Conservation (phyloP, 2,888 invertebrate species). For the Mythimna lalbum region DNA sequence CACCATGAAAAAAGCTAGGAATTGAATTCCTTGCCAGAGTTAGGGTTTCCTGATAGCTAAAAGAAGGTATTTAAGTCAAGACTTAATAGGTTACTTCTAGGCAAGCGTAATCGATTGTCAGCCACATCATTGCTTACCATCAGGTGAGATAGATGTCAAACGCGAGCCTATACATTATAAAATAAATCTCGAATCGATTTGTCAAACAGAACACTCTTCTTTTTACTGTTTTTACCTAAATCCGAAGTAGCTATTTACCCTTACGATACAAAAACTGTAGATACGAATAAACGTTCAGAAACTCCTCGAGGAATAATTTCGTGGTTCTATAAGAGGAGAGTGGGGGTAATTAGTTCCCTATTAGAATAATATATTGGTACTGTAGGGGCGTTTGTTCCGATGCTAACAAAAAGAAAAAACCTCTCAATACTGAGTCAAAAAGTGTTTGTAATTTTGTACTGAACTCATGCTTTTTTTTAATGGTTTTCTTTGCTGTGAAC, state of each 20-base stretch:
- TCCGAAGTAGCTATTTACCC: slow-evolving; percentile 24
- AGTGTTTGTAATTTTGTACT: slow-evolving; percentile 47
- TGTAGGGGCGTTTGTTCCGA: slow-evolving; percentile 66
- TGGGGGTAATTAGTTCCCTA: slow-evolving; percentile 86
- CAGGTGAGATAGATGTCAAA: no score
- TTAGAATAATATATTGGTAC: slow-evolving; percentile 80
- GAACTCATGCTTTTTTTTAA: slow-evolving; percentile 28
- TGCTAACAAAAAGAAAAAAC: slow-evolving; percentile 70
- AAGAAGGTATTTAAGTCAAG: no score
- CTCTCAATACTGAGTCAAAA: slow-evolving; percentile 64
- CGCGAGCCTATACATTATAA: no score
- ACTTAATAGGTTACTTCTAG: no score
- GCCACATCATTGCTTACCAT: no score
- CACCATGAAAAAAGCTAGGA: no score
- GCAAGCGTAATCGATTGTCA: no score
- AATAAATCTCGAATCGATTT: slow-evolving; percentile 9
- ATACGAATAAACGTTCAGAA: slow-evolving; percentile 54
- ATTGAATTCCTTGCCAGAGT: no score
- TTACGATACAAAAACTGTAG: slow-evolving; percentile 44
- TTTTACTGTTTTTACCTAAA: slow-evolving; percentile 33
- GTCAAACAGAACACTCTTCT: background rate
- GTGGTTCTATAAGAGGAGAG: slow-evolving; percentile 81
- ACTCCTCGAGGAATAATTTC: slow-evolving; percentile 81
- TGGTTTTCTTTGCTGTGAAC: slow-evolving; percentile 14
- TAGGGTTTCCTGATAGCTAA: no score